Percentiles rank a stretch among this genome's conserved stretches.
These are phyloP conservation scores for Galeopsomyia nigrocyanea DNA, from an alignment of 2,888 invertebrate species.

Conservation along the genomic window DNA sequence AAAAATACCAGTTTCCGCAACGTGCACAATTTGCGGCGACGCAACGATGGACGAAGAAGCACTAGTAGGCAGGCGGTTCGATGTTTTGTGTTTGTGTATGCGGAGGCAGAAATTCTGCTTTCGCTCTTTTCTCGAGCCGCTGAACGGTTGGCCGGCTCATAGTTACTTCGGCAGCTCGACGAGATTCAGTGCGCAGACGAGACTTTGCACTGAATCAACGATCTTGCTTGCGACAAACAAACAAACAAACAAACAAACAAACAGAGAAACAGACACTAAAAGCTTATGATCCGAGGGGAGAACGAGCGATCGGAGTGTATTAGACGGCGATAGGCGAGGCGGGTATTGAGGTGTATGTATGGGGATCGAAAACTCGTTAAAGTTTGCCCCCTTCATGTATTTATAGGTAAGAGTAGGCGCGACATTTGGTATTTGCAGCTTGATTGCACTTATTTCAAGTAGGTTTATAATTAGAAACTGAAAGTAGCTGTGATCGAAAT, in stretches of 20 bases:
- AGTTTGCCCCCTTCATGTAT: too few species aligned
- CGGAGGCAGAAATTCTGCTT: neutral
- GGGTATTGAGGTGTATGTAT: too few species aligned
- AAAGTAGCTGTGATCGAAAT: neutral
- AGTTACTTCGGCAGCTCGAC: conserved; percentile 1
- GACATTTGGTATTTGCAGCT: too few species aligned
- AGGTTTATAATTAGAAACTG: neutral
- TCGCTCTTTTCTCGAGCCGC: conserved; percentile 22
- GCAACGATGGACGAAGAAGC: neutral
- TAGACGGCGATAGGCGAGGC: neutral
- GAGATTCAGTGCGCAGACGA: conserved; percentile 14
- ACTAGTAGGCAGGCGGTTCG: too few species aligned
- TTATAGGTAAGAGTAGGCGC: too few species aligned
- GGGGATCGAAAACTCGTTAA: too few species aligned
- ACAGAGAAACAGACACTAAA: neutral
- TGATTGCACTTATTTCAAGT: neutral
- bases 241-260: neutral
- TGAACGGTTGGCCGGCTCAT: conserved; percentile 8
- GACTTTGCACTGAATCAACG: conserved; percentile 20
- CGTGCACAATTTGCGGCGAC: too few species aligned
- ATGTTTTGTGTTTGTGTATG: neutral
- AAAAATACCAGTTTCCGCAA: too few species aligned
- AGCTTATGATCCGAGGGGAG: neutral
- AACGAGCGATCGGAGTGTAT: neutral
- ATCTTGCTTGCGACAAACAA: neutral